Evolutionary conservation across 1,140 invertebrate species (phyloP).

Genomic region (Melitaea cinxia): DNA sequence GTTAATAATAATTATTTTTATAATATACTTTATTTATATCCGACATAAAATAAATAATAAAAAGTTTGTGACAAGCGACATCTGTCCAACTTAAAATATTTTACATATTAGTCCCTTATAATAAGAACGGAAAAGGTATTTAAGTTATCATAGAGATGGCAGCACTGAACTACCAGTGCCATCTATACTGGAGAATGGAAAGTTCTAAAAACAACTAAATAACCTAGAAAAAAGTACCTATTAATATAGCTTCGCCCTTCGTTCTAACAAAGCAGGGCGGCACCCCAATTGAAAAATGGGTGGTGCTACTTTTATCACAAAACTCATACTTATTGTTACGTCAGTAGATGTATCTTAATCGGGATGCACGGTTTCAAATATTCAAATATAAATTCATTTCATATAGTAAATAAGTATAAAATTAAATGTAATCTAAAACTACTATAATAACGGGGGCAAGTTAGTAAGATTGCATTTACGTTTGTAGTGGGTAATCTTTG

Average conservation of each 20-base stretch:
- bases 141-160: conserved; percentile 16
- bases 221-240: neutral
- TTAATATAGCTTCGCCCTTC: conserved; percentile 15
- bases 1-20: neutral
- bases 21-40: neutral
- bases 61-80: conserved; percentile 12
- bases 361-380: too few species aligned
- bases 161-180: conserved; percentile 19
- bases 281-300: conserved; percentile 35
- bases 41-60: neutral
- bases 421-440: too few species aligned
- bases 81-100: conserved; percentile 4
- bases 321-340: neutral
- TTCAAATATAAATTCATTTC: too few species aligned
- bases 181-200: conserved; percentile 12
- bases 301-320: conserved; percentile 22
- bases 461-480: too few species aligned
- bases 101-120: neutral
- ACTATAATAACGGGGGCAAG: too few species aligned
- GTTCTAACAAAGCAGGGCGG: conserved; percentile 36
- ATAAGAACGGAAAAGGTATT: neutral
- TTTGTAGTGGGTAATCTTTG: too few species aligned
- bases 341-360: too few species aligned
- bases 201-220: neutral
- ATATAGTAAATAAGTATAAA: too few species aligned